phyloP scores from a whole-genome alignment of 2,113 vertebrate genomes.

The Spermophilus dauricus region DNA sequence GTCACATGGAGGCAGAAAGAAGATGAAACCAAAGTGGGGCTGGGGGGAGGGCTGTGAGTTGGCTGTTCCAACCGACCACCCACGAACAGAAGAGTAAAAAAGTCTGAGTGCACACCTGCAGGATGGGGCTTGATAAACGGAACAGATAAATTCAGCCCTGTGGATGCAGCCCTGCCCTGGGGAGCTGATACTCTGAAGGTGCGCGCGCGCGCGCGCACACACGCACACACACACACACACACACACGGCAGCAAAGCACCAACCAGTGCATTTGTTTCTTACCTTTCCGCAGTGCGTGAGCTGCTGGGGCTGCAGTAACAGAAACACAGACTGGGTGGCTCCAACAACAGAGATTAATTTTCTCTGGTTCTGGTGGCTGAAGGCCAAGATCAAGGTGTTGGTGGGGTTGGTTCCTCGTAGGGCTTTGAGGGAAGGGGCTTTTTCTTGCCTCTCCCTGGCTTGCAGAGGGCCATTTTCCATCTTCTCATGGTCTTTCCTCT shows the following conservation, averaged over 20 bases:
- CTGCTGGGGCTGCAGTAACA: background rate
- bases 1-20: conserved; percentile 31
- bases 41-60: background rate
- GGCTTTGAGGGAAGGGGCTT: background rate
- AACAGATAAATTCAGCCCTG: background rate
- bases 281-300: background rate
- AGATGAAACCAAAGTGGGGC: background rate
- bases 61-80: background rate
- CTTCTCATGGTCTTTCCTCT: background rate
- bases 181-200: background rate
- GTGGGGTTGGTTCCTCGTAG: background rate
- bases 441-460: background rate
- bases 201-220: no score
- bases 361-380: background rate
- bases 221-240: background rate
- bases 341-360: background rate
- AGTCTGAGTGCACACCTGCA: background rate
- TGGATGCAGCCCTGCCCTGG: background rate
- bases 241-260: no score
- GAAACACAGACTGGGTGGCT: background rate
- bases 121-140: background rate
- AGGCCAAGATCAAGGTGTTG: background rate
- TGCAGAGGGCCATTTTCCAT: background rate
- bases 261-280: background rate
- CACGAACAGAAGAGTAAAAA: background rate